phyloP scores from a whole-genome alignment of 1,140 invertebrate species.

The Zaprionus vittiger region DNA sequence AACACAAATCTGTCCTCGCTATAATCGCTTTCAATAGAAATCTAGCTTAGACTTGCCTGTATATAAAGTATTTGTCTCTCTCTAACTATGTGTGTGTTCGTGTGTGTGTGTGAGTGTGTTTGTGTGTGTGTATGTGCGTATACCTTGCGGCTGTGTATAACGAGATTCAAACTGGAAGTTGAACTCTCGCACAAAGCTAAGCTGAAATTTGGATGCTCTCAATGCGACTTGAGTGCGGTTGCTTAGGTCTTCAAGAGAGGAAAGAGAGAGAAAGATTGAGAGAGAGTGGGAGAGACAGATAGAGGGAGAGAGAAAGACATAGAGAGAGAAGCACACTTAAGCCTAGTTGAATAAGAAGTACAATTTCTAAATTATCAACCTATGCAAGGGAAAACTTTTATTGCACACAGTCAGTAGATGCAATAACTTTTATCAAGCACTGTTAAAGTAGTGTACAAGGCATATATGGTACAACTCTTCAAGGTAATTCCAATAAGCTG shows the following conservation, averaged over 20 bases:
- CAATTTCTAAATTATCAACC: background rate
- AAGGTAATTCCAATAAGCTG: too few relatives aligned
- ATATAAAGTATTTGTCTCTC: background rate
- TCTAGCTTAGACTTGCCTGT: conserved; percentile 10
- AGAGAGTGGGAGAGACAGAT: background rate
- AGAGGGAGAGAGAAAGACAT: background rate
- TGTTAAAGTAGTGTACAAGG: too few relatives aligned
- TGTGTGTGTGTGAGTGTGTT: background rate
- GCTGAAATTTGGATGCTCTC: conserved; percentile 1
- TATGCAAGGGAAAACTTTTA: background rate
- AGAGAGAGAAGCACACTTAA: background rate
- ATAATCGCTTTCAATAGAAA: conserved; percentile 45
- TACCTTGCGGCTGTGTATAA: conserved; percentile 4
- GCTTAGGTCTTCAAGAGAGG: background rate
- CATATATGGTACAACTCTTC: too few relatives aligned
- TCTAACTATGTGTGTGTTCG: background rate
- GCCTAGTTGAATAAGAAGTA: background rate
- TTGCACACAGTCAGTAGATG: too few relatives aligned
- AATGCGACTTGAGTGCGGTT: background rate
- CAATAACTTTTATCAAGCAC: too few relatives aligned
- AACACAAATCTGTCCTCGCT: conserved; percentile 42
- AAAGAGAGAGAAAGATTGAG: background rate
- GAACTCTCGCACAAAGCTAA: background rate
- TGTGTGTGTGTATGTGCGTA: background rate
- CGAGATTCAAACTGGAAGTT: background rate